Percentiles rank a stretch among this genome's conserved stretches.
Conservation (phyloP, 23 tunicate genomes). For the Styela clava region DNA sequence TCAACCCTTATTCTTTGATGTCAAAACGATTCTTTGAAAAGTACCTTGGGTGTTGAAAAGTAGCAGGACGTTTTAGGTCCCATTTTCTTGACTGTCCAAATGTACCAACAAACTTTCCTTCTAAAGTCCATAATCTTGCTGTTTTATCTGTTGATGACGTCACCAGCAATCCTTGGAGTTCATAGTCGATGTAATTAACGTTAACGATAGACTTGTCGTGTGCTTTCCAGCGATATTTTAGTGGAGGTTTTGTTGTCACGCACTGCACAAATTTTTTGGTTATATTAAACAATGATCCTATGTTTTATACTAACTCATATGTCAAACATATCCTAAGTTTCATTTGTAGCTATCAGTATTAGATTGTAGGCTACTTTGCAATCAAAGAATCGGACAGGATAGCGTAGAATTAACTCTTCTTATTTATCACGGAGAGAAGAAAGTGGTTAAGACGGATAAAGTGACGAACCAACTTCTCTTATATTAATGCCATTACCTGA, state of each 20-base stretch:
- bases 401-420: too few species aligned
- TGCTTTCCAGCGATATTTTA: conserved; percentile 60
- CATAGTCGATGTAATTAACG: conserved; percentile 67
- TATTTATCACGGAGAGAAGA: not conserved
- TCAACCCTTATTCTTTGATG: too few species aligned
- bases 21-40: too few species aligned
- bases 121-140: conserved; percentile 92
- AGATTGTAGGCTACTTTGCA: too few species aligned
- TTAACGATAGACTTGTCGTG: conserved; percentile 80
- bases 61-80: conserved; percentile 62
- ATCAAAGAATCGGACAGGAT: too few species aligned
- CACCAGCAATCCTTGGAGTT: conserved; percentile 55
- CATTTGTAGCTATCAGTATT: too few species aligned
- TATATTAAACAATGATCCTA: too few species aligned
- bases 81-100: conserved; percentile 86
- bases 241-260: conserved; percentile 39
- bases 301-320: too few species aligned
- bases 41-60: conserved; percentile 78
- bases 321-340: too few species aligned
- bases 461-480: too few species aligned
- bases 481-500: too few species aligned
- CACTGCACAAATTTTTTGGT: too few species aligned
- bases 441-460: not conserved
- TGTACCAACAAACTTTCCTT: conserved; percentile 82
- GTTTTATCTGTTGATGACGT: conserved; percentile 89